Base-by-base conservation (phyloP, 2,113 vertebrate species). In the Cynoglossus semilaevis region DNA sequence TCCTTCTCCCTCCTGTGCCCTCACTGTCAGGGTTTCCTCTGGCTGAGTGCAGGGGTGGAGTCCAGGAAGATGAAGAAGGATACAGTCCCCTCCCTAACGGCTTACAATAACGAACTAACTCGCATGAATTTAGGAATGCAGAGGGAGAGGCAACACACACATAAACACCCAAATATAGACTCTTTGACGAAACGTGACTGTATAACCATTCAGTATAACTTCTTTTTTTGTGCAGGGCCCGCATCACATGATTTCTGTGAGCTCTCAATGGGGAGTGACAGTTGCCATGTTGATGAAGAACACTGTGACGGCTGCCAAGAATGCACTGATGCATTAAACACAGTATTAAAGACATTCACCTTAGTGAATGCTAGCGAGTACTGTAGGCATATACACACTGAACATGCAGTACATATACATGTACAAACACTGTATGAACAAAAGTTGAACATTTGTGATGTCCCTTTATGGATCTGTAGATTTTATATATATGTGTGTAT, bases 211-310 rank as follows among this genome's bases (percentile, higher is more conserved):
- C 51, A 8, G 10, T 37, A 22, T 44, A 36, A 53, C 16, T 34
- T 0, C 1, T 10, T 52, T 38, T n/a, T n/a, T n/a, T n/a, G n/a
- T n/a, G n/a, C n/a, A n/a, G n/a, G n/a, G n/a, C n/a, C n/a, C n/a
- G n/a, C n/a, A n/a, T n/a, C n/a, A n/a, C n/a, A n/a, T n/a, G n/a
- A n/a, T n/a, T n/a, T n/a, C n/a, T n/a, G n/a, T n/a, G n/a, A n/a
- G n/a, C n/a, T n/a, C n/a, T n/a, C n/a, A n/a, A n/a, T n/a, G n/a
- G n/a, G n/a, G n/a, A 2, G 88, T 97, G 92, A 96, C 94, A 0
- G 93, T 96, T 37, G 92, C 91, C 7, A 96, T 95, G 94, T 89
- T 96, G 58, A 88, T 97, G 90, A 96, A 89, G 84, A 96, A 96
- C 82, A 97, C 93, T 0, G 90, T 96, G 48, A 76, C 88, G 53